Conservation (phyloP, 2,797 vertebrate species). For the Sylvilagus floridanus region DNA sequence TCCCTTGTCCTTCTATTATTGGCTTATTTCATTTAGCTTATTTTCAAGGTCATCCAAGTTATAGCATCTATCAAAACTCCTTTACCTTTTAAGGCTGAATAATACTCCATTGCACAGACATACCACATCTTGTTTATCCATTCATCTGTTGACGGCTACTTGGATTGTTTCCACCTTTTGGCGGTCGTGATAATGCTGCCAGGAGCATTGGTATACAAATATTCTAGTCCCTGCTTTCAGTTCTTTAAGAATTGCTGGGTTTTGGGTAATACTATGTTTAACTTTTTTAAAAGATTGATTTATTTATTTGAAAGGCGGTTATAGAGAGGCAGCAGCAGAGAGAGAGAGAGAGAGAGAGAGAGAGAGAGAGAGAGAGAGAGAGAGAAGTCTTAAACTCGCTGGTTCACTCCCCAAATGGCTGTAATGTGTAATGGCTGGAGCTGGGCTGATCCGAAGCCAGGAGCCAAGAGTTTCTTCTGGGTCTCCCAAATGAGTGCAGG, state of each 20-base stretch:
- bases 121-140: background rate
- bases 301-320: too few relatives aligned
- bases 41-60: background rate
- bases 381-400: too few relatives aligned
- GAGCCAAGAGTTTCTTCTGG: too few relatives aligned
- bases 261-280: constrained; percentile 16
- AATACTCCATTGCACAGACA: background rate
- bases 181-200: background rate
- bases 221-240: background rate
- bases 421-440: too few relatives aligned
- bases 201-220: background rate
- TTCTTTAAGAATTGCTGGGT: background rate
- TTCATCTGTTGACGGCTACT: too few relatives aligned
- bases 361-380: too few relatives aligned
- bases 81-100: background rate
- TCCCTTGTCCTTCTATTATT: background rate
- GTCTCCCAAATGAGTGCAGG: too few relatives aligned
- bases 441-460: too few relatives aligned
- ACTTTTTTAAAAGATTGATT: background rate
- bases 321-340: too few relatives aligned
- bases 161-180: too few relatives aligned
- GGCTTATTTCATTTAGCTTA: background rate
- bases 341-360: too few relatives aligned
- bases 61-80: background rate
- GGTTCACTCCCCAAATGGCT: too few relatives aligned